Percentiles rank a stretch among this genome's conserved stretches.
phyloP scores from a whole-genome alignment of 2,888 invertebrate species.

The Macaria notata region DNA sequence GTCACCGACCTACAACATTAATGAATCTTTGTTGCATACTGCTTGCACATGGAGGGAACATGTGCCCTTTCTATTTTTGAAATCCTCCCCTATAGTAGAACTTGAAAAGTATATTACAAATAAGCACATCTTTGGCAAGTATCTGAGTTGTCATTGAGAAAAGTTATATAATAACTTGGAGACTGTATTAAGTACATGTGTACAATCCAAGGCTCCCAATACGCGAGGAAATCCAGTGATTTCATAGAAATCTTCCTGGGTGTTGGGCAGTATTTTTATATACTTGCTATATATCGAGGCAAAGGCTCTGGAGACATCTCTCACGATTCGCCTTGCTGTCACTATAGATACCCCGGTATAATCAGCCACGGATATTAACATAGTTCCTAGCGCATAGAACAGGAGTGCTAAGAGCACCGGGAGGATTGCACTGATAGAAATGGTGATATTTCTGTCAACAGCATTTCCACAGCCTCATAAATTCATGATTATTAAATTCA shows the following conservation, averaged over 20 bases:
- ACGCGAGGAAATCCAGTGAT: constrained; percentile 8
- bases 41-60: too few species aligned
- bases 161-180: constrained; percentile 5
- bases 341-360: not conserved
- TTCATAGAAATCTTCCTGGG: constrained; percentile 1
- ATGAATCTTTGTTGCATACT: too few species aligned
- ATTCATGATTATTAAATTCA: constrained; percentile 5
- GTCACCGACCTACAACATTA: too few species aligned
- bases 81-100: too few species aligned
- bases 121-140: too few species aligned
- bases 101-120: too few species aligned
- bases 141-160: too few species aligned
- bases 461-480: not conserved
- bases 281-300: not conserved
- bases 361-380: constrained; percentile 21
- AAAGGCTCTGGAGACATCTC: constrained; percentile 2
- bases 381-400: too few species aligned
- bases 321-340: constrained; percentile 6
- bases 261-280: not conserved
- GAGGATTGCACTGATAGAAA: too few species aligned
- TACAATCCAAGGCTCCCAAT: constrained; percentile 7
- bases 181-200: constrained; percentile 9
- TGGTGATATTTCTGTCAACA: too few species aligned
- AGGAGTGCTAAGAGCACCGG: constrained; percentile 28
- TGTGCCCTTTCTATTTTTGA: too few species aligned